phyloP scores from a whole-genome alignment of 2,113 vertebrate genomes.

The Ptychochromis oligacanthus region DNA sequence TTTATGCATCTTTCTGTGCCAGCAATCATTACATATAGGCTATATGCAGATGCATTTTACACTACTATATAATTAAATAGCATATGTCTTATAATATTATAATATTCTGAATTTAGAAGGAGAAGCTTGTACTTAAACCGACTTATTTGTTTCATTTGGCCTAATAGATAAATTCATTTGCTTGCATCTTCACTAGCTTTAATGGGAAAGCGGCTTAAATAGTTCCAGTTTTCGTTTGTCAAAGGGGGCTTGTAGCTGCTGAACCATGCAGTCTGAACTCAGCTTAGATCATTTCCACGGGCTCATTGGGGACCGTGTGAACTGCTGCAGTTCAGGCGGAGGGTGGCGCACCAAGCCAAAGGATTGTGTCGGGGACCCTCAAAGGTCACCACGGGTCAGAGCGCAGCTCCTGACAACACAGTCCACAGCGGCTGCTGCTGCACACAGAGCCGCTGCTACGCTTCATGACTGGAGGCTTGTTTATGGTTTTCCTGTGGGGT shows the following conservation, averaged over 20 bases:
- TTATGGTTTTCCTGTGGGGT: not conserved
- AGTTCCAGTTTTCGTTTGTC: slow-evolving; percentile 16
- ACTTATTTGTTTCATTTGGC: too few relatives aligned
- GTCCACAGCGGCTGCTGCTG: slow-evolving; percentile 16
- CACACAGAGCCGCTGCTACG: slow-evolving; percentile 19
- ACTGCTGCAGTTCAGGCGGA: slow-evolving; percentile 73
- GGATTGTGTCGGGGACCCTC: slow-evolving; percentile 66
- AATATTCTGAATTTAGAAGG: not conserved
- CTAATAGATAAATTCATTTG: not conserved
- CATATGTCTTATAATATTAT: not conserved
- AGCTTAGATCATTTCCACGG: slow-evolving; percentile 31
- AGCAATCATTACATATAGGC: not conserved
- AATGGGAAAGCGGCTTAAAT: not conserved
- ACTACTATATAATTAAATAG: not conserved
- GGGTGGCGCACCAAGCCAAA: slow-evolving; percentile 78
- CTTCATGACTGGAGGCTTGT: slow-evolving; percentile 11
- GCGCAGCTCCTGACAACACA: slow-evolving; percentile 75
- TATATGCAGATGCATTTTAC: not conserved
- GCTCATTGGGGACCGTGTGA: slow-evolving; percentile 68
- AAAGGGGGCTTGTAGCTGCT: slow-evolving; percentile 28
- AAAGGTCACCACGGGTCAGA: slow-evolving; percentile 79
- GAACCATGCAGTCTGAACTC: slow-evolving; percentile 40
- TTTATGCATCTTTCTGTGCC: not conserved
- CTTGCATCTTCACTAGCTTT: not conserved
- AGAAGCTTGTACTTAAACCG: not conserved